Base-by-base conservation (phyloP, 1,140 invertebrate genomes). In the Drosophila athabasca region DNA sequence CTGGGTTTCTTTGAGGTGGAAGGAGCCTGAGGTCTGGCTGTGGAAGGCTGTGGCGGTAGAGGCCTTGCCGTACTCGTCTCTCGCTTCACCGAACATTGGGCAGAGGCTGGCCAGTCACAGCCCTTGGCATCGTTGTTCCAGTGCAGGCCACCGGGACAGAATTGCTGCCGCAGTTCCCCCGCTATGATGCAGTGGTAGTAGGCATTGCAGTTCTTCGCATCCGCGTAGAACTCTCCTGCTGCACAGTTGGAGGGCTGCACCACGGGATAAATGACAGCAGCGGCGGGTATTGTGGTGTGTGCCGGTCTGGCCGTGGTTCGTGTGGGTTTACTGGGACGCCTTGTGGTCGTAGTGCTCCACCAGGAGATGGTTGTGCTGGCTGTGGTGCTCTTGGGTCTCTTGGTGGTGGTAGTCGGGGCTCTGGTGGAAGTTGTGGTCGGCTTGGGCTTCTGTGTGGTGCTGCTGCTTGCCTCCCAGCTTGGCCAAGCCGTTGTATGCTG, bases 51-150 rank as follows among this genome's bases (percentile, higher is more conserved):
- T 8, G 31, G 7, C 9, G n/a, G 24, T 3, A 39, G 31, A 7
- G 31, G 67, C 45, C 13, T 22, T 39, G 11, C 49, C 58, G 39
- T 88, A 4, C 83, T 71, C 2, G 80, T 62, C 9, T 67, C 39
- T 2, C 6, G 45, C 6, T 59, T 67, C 0, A 64, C 54, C 2
- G 66, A 92, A 82, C 96, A 97, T 76, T 95, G 95, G 1, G 95
- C 96, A 11, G 92, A 92, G 15, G 92, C 92, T 2, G 96, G 96
- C 96, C 96, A 97, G 82, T 97, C 96, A 73, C 96, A 97, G 24
- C 77, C 68, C 46, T 91, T 91, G 1, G 66, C 68, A 6, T 79
- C 53, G 46, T 67, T 79, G 76, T 96, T 96, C 96, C 96, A 97
- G 79, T 97, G 96, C n/a, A 97, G 90, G 35, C 96, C 96, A 1